Percentiles rank a stretch among this genome's conserved stretches.
phyloP scores from a whole-genome alignment of 2,797 vertebrate species.

The Enteromius mattozi region DNA sequence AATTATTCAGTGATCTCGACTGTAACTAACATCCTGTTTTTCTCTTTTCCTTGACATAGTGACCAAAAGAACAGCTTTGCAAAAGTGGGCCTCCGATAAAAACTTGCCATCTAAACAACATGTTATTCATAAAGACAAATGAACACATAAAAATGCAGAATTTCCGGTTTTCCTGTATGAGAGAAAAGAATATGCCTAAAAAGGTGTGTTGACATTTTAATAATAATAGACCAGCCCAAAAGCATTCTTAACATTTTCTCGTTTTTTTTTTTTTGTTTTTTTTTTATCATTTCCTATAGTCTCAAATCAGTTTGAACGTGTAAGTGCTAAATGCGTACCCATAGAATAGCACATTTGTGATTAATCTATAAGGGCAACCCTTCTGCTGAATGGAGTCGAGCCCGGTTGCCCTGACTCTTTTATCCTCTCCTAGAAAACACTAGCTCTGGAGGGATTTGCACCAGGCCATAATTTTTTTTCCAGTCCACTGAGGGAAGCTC shows the following conservation, averaged over 20 bases:
- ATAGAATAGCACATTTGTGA: slow-evolving; percentile 1
- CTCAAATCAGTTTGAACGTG: slow-evolving; percentile 2
- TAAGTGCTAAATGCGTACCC: neutral
- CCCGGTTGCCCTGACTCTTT: slow-evolving; percentile 35
- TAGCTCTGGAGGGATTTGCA: slow-evolving; percentile 37
- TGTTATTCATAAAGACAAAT: slow-evolving; percentile 1
- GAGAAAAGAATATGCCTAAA: neutral
- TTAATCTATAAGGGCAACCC: slow-evolving; percentile 24
- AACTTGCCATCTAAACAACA: slow-evolving; percentile 1
- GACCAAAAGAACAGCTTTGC: neutral
- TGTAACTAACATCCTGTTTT: neutral
- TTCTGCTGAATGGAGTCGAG: slow-evolving; percentile 35
- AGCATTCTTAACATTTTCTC: slow-evolving; percentile 11
- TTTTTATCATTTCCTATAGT: neutral
- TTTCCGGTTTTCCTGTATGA: neutral
- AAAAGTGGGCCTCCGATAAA: neutral
- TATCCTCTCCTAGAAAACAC: slow-evolving; percentile 41
- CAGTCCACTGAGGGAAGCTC: slow-evolving; percentile 38
- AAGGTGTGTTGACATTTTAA: neutral
- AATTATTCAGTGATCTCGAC: neutral
- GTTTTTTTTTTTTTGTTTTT: no score
- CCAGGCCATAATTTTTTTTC: neutral
- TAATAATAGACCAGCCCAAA: neutral
- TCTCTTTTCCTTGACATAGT: neutral
- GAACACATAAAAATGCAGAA: neutral